Evolutionary conservation across 2,888 invertebrate genomes (phyloP), one percentile per base, ranked within the genome.

Genomic region (Eupithecia abbreviata): DNA sequence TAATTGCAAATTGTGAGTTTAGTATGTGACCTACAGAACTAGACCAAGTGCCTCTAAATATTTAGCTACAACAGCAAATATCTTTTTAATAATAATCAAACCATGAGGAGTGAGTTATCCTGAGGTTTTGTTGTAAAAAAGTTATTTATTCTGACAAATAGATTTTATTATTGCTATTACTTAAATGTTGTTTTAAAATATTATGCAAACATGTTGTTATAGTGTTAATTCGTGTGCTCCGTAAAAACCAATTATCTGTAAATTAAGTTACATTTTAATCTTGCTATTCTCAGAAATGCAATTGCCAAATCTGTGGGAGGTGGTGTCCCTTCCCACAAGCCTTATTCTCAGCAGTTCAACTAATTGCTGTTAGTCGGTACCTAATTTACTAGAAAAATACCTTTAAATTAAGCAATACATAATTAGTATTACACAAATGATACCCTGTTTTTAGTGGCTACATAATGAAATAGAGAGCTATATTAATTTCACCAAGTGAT

Each of bases 1-100:
- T 77, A 55, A 74, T 81, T 73, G 58, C 73, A 49, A 75, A 75
- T 66, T 80, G 78, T 81, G 49, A 49, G 69, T 77, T 80, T 73
- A 70, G 72, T 73, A 77, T 47, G 58, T 58, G 10, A 58, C 10
- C 67, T 18, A 47, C 80, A 84, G 84, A 85, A 84, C 82, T 84
- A 83, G 83, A 85, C 81, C 82, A 91, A 92, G 90, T 90, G 90
- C 91, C 90, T 91, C 88, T 81, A 51, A 86, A 82, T 85, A 72
- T 82, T 76, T 81, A 81, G 76, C 78, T 77, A 66, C 70, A 70
- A 77, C 73, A 76, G 78, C 77, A 71, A 67, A 75, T 71, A 69
- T 72, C 71, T 78, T 75, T 65, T 74, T 70, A 71, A 30, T 73
- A 69, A 73, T 70, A 65, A 62, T 62, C 62, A 72, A 55, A 67